Base-by-base conservation (phyloP, 1,140 invertebrate genomes). In the Danaus melanippus region DNA sequence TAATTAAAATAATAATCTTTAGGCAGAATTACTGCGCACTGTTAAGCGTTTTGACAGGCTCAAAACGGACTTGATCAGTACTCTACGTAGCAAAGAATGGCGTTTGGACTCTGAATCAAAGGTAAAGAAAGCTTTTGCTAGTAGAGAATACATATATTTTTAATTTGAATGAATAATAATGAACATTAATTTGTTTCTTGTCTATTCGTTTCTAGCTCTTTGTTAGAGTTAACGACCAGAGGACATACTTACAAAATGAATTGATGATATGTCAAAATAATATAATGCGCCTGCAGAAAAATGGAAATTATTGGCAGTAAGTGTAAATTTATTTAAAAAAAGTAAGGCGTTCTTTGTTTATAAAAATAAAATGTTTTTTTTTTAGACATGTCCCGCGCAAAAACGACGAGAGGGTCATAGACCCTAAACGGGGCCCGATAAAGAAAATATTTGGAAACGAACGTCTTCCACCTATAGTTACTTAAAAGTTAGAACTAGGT, bases 51-150 rank as follows among this genome's bases (percentile, higher is more conserved):
- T 89, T 47, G 87, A 89, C 64, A 71, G 87, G 62, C 76, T 88
- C 40, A 87, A 86, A 69, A 88, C 86, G 0, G 87, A 89, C 61
- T 64, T 88, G 11, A 76, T 87, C 50, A 88, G 87, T 56, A 86
- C 83, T 40, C 64, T 89, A 10, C 75, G 86, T 7, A 87, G 87
- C 46, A 88, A 84, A 50, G 87, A 89, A 60, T 88, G 86, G 84
- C 76, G 80, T 39, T 66, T 89, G 54, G 87, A 89, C 68, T 87
- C 84, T 0, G 86, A 89, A 69, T 88, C 87, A 39, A 88, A 88
- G 79, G 87, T 88, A 72, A 3, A 32, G 21, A 32, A 32, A 32
- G 21, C 21, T 32, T 32, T 32, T 32, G 21, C 2, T 32, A 32
- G 21, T 32, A 7, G 2, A 32, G 6, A 32, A 8, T 32, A 32